These are phyloP conservation scores for Apodemus agrarius DNA, from an alignment of 2,797 vertebrate species.

Conservation along the genomic window DNA sequence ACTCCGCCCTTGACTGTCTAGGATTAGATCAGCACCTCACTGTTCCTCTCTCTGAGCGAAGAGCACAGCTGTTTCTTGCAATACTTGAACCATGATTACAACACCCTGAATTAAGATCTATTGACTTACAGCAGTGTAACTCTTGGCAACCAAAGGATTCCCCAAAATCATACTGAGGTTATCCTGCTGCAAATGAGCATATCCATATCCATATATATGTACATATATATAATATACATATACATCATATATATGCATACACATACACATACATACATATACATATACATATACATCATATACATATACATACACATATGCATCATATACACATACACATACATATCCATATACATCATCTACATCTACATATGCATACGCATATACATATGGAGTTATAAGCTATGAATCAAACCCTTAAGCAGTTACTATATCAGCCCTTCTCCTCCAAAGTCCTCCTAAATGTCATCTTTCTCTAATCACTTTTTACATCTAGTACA, in stretches of 20 bases:
- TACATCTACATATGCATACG: no score
- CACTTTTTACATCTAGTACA: background rate
- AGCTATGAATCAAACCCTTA: background rate
- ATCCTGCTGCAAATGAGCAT: background rate
- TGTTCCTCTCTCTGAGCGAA: conserved; percentile 45
- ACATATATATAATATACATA: no score
- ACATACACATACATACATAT: no score
- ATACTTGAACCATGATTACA: background rate
- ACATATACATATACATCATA: no score
- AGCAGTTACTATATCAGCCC: background rate
- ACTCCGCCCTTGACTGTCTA: conserved; percentile 48
- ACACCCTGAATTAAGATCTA: background rate
- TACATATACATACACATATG: no score
- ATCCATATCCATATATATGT: no score
- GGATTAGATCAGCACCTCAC: conserved; percentile 41
- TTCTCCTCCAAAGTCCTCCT: background rate
- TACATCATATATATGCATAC: no score
- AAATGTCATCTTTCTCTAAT: background rate
- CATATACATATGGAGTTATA: no score
- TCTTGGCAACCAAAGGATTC: background rate
- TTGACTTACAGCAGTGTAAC: background rate
- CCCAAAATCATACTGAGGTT: background rate
- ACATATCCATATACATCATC: no score
- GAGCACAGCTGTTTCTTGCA: conserved; percentile 52
- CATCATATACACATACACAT: no score